Evolutionary conservation across 2,888 invertebrate species (phyloP).

Genomic region (Branchinecta sandiegonensis): DNA sequence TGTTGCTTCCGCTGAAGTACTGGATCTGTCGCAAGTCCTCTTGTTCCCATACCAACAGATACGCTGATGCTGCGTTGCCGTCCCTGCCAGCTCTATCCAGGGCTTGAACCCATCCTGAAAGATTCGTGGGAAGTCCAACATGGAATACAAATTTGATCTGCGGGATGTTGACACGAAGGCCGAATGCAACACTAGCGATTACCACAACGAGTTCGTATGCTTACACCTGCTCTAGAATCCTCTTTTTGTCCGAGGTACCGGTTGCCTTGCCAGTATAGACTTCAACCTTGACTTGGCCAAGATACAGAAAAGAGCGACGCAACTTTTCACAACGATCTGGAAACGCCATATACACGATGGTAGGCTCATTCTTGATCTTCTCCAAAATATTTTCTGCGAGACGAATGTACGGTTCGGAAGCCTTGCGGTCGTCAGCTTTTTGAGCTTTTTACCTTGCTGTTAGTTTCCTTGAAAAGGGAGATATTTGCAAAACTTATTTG

Average conservation of each 20-base stretch:
- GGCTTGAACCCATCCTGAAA: slow-evolving; percentile 17
- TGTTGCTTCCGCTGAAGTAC: not conserved
- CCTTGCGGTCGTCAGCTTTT: too few species aligned
- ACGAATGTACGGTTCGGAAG: too few species aligned
- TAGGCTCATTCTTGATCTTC: too few species aligned
- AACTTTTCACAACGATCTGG: too few species aligned
- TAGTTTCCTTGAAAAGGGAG: too few species aligned
- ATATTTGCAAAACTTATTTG: too few species aligned
- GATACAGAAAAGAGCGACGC: too few species aligned
- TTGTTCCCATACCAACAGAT: not conserved
- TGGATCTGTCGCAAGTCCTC: not conserved
- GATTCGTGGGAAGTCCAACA: slow-evolving; percentile 17
- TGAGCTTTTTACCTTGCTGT: too few species aligned
- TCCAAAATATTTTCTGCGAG: too few species aligned
- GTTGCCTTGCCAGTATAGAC: slow-evolving; percentile 11
- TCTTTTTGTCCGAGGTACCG: not conserved
- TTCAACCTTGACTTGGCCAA: slow-evolving; percentile 10
- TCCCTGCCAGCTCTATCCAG: slow-evolving; percentile 19
- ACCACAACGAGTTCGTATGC: slow-evolving; percentile 14
- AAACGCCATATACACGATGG: too few species aligned
- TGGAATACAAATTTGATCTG: slow-evolving; percentile 17
- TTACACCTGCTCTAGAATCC: not conserved
- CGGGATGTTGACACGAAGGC: slow-evolving; percentile 20
- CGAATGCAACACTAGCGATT: slow-evolving; percentile 20
- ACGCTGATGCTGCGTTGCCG: not conserved